A percentile compares a stretch with the other conserved stretches of the same genome.
Evolutionary conservation across 2,113 vertebrate genomes (phyloP).

Genomic region (Antechinus flavipes): DNA sequence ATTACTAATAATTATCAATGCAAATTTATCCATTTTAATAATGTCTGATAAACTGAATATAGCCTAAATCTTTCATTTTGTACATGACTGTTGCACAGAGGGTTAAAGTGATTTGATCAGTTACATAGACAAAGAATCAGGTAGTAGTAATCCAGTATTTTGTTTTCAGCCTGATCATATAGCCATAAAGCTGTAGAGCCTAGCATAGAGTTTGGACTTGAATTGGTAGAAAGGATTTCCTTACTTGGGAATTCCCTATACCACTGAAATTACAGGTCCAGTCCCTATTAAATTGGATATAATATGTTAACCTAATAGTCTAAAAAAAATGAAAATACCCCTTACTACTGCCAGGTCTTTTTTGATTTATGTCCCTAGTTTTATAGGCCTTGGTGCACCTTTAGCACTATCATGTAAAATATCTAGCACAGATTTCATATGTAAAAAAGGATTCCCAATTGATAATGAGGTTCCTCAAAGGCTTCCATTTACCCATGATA

Average conservation of each 20-base stretch:
- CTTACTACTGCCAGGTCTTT: not conserved
- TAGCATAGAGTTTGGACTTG: not conserved
- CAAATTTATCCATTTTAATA: not conserved
- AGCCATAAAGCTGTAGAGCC: not conserved
- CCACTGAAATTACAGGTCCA: not conserved
- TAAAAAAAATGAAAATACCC: not conserved
- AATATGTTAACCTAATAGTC: not conserved
- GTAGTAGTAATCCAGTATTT: not conserved
- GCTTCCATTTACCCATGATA: not conserved
- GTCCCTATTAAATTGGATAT: not conserved
- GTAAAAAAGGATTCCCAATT: not conserved
- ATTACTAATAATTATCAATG: not conserved
- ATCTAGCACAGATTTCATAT: not conserved
- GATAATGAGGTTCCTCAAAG: not conserved
- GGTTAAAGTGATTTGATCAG: not conserved
- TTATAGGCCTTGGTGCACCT: not conserved
- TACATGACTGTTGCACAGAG: not conserved
- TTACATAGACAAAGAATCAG: not conserved
- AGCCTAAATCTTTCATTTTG: not conserved
- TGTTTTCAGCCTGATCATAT: not conserved
- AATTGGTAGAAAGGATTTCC: not conserved
- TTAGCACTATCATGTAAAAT: not conserved
- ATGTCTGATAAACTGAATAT: not conserved
- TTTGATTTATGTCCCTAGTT: not conserved
- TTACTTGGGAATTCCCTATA: not conserved